Conservation (phyloP, 2,888 invertebrate genomes). For the Micoletzkya japonica region DNA sequence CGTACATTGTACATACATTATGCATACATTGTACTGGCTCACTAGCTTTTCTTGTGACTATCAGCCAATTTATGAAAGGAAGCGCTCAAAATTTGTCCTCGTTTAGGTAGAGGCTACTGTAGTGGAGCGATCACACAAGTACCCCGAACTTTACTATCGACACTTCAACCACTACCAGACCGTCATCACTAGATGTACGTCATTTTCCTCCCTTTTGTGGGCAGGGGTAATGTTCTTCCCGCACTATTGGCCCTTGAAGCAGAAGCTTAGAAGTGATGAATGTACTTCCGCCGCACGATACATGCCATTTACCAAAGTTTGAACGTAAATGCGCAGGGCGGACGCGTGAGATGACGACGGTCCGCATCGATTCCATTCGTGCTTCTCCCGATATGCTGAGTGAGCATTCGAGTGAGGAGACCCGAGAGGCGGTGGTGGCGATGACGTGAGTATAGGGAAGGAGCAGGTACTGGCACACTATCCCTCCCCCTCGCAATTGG, state of each 20-base stretch:
- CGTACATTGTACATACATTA: background rate
- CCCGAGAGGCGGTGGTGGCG: too few species aligned
- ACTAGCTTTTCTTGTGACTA: background rate
- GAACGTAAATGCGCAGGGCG: conserved; percentile 39
- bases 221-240: background rate
- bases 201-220: background rate
- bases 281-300: too few species aligned
- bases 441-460: too few species aligned
- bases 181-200: conserved; percentile 47
- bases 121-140: conserved; percentile 65
- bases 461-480: too few species aligned
- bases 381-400: conserved; percentile 28
- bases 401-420: conserved; percentile 23
- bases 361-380: conserved; percentile 54
- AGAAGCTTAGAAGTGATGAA: too few species aligned
- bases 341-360: conserved; percentile 51
- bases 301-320: too few species aligned
- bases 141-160: conserved; percentile 52
- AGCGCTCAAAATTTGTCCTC: conserved; percentile 65
- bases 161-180: conserved; percentile 51
- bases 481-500: too few species aligned
- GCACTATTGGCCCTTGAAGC: background rate
- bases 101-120: conserved; percentile 66
- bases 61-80: background rate
- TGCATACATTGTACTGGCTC: background rate